phyloP scores from a whole-genome alignment of 2,113 vertebrate species.

The Ia io region DNA sequence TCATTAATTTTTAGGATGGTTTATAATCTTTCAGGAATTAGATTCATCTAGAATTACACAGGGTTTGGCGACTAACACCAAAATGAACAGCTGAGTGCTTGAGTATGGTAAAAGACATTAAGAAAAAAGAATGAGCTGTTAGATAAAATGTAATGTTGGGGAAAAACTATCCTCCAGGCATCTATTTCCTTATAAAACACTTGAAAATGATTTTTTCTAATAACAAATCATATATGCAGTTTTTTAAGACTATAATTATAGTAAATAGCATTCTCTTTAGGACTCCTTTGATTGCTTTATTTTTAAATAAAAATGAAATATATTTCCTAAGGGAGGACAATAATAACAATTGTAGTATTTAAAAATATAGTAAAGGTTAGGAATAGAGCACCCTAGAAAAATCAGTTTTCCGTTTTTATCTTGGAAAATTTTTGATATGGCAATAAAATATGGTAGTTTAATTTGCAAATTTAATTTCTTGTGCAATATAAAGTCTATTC shows the following conservation, averaged over 20 bases:
- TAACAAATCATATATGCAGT: neutral
- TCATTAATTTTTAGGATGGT: conserved; percentile 71
- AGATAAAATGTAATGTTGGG: conserved; percentile 49
- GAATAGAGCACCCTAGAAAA: neutral
- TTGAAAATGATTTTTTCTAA: conserved; percentile 46
- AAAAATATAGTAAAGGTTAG: neutral
- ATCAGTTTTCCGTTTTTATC: neutral
- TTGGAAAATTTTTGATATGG: conserved; percentile 12
- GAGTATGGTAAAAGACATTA: conserved; percentile 37
- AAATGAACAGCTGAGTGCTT: conserved; percentile 48
- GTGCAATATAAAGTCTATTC: neutral
- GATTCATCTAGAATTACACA: conserved; percentile 49
- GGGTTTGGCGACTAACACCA: conserved; percentile 45
- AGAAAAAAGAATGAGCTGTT: conserved; percentile 35
- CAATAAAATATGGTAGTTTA: neutral
- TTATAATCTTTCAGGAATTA: conserved; percentile 65
- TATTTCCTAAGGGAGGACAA: neutral
- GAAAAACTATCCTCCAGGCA: conserved; percentile 30
- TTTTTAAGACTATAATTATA: neutral
- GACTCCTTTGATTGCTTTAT: neutral
- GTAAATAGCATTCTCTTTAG: conserved; percentile 2
- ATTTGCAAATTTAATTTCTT: conserved; percentile 10
- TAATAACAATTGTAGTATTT: neutral
- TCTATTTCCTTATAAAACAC: conserved; percentile 49
- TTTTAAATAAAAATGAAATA: conserved; percentile 38